Conservation (phyloP, 2,113 vertebrate species). For the Pseudopipra pipra region DNA sequence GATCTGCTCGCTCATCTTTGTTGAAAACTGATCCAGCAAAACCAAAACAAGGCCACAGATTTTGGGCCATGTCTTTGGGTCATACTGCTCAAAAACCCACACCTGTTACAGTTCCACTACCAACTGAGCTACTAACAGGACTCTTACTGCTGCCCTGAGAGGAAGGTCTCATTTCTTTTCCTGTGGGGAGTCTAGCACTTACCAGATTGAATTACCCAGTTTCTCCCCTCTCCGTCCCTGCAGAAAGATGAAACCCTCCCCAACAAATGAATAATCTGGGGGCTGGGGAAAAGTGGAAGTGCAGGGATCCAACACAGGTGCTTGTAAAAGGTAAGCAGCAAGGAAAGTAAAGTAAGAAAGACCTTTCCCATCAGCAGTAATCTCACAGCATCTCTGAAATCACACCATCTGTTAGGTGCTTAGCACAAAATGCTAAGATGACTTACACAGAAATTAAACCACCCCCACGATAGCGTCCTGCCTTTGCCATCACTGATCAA, state of each 20-base stretch:
- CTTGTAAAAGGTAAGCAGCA: not conserved
- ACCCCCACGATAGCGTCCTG: not conserved
- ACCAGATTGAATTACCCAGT: accelerated
- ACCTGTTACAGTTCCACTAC: not conserved
- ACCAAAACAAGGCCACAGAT: not conserved
- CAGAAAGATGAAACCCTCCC: not conserved
- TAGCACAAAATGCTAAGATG: not conserved
- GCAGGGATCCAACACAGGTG: not conserved
- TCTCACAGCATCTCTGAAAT: not conserved
- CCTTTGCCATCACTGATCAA: not conserved
- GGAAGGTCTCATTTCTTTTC: not conserved
- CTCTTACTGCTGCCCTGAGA: not conserved
- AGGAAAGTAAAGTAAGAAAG: not conserved
- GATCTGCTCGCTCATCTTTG: not conserved
- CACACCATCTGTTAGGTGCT: not conserved
- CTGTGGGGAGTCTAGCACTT: not conserved
- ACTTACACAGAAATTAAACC: not conserved
- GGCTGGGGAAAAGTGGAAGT: not conserved
- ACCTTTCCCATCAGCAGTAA: not conserved
- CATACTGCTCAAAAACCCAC: not conserved
- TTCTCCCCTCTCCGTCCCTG: accelerated
- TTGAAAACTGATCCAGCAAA: not conserved
- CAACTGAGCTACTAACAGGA: not conserved
- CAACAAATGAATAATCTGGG: not conserved
- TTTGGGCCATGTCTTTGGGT: not conserved